phyloP scores from a whole-genome alignment of 2,113 vertebrate species.

The Craseonycteris thonglongyai region DNA sequence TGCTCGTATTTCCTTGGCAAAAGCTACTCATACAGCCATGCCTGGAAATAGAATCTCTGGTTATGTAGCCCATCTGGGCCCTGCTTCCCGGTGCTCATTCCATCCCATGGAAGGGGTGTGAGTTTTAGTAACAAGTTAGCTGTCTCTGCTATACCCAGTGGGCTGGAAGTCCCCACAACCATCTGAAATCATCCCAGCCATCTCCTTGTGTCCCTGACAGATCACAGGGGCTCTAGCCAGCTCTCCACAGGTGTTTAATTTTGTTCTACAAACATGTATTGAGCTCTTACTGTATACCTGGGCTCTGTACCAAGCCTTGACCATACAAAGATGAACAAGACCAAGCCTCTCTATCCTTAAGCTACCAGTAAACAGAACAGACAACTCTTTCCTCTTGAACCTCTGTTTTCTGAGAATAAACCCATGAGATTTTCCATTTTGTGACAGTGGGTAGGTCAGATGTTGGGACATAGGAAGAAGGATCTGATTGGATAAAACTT shows the following conservation, averaged over 20 bases:
- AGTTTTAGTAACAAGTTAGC: neutral
- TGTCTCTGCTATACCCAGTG: neutral
- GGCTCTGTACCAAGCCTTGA: neutral
- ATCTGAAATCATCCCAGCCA: too few relatives aligned
- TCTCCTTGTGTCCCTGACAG: neutral
- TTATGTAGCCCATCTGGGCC: neutral
- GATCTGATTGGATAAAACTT: neutral
- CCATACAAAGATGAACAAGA: neutral
- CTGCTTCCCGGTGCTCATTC: neutral
- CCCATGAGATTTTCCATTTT: neutral
- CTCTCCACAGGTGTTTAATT: neutral
- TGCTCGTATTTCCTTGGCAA: neutral
- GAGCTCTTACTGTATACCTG: neutral
- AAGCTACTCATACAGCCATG: neutral
- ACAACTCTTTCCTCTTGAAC: neutral
- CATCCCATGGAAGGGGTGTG: neutral
- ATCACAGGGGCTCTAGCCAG: neutral
- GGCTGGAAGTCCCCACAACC: neutral
- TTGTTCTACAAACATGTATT: neutral
- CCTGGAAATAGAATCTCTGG: neutral
- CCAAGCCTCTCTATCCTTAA: neutral
- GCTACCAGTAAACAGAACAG: neutral
- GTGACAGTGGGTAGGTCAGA: neutral
- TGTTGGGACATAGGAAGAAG: neutral
- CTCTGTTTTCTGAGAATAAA: neutral